These are phyloP conservation scores for Ciconia maguari DNA, from an alignment of 2,113 vertebrate genomes.

Conservation along the genomic window DNA sequence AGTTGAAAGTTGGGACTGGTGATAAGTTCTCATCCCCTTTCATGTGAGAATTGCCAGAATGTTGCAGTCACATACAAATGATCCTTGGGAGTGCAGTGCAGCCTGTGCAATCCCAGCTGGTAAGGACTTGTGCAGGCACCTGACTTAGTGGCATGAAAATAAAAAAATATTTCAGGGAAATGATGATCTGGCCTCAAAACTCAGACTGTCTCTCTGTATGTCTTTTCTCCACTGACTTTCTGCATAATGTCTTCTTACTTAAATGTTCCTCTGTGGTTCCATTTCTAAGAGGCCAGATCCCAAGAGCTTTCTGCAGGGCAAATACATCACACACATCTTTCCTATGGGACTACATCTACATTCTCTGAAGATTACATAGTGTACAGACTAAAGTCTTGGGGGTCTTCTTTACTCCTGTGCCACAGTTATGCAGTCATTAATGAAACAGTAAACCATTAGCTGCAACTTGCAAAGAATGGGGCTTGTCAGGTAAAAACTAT, in stretches of 20 bases:
- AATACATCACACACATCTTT: not conserved
- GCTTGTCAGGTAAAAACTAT: not conserved
- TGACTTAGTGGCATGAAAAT: not conserved
- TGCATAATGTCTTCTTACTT: not conserved
- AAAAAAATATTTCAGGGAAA: not conserved
- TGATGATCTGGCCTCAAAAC: not conserved
- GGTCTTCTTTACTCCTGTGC: not conserved
- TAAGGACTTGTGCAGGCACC: not conserved
- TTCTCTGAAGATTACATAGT: not conserved
- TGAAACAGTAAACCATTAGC: not conserved
- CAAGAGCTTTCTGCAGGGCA: not conserved
- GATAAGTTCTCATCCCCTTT: not conserved
- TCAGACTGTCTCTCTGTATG: not conserved
- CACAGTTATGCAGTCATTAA: not conserved
- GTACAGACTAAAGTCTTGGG: not conserved
- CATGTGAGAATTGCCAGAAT: not conserved
- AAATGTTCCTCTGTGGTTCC: not conserved
- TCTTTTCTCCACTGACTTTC: not conserved
- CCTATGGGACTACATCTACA: not conserved
- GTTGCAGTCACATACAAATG: not conserved
- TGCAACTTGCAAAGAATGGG: not conserved
- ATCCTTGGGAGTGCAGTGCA: not conserved
- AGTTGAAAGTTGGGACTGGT: not conserved
- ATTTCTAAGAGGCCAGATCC: not conserved
- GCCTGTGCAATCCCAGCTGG: not conserved